A percentile compares a stretch with the other conserved stretches of the same genome.
Conservation (phyloP, 2,113 vertebrate species). For the Mastomys natalensis region DNA sequence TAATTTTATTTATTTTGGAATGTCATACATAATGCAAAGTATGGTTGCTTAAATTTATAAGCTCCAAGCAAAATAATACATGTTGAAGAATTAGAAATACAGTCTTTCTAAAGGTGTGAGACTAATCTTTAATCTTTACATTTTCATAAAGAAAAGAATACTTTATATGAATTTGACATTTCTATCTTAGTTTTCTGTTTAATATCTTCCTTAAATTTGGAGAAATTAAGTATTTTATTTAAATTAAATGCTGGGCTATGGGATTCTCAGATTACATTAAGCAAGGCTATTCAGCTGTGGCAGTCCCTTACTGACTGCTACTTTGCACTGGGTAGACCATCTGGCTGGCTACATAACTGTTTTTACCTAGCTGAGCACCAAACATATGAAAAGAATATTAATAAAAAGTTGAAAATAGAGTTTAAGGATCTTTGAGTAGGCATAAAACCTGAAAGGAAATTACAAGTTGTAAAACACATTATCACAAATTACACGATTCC, state of each 20-base stretch:
- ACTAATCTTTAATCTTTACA: slow-evolving; percentile 35
- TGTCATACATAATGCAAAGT: slow-evolving; percentile 38
- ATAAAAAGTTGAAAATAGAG: background rate
- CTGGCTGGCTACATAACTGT: background rate
- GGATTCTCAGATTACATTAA: background rate
- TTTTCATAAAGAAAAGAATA: background rate
- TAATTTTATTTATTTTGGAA: slow-evolving; percentile 52
- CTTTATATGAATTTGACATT: slow-evolving; percentile 17
- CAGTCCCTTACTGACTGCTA: background rate
- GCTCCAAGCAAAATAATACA: slow-evolving; percentile 55
- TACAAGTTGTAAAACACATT: background rate
- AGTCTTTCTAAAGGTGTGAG: background rate
- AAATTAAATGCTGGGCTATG: background rate
- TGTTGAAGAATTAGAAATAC: slow-evolving; percentile 35
- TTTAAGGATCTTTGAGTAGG: background rate
- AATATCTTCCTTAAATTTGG: background rate
- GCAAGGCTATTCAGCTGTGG: background rate
- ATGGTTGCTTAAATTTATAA: background rate
- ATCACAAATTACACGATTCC: slow-evolving; percentile 13
- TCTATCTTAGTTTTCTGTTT: background rate
- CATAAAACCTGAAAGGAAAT: slow-evolving; percentile 33
- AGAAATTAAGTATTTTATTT: slow-evolving; percentile 48
- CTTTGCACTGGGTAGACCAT: slow-evolving; percentile 18
- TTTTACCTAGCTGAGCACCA: background rate
- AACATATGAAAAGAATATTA: background rate